phyloP scores from a whole-genome alignment of 64 coral and sea anemone species.

The Montipora foliosa region DNA sequence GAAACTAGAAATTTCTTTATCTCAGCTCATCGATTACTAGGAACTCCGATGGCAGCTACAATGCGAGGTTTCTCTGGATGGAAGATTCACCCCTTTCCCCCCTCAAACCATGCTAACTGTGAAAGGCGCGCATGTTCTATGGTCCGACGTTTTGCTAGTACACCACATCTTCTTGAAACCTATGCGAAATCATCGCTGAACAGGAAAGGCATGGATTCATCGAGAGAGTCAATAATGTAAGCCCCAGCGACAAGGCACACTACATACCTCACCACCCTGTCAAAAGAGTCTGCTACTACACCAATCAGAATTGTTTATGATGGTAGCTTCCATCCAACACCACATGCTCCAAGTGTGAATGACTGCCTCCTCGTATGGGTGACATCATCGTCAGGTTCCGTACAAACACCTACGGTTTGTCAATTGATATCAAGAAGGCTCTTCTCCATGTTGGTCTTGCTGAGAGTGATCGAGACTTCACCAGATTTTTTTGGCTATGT shows the following conservation, averaged over 20 bases:
- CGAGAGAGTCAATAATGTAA: slow-evolving; percentile 42
- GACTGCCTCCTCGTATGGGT: slow-evolving; percentile 38
- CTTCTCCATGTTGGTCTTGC: slow-evolving; percentile 49
- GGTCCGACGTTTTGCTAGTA: slow-evolving; percentile 42
- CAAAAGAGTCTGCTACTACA: slow-evolving; percentile 56
- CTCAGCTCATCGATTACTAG: slow-evolving; percentile 30
- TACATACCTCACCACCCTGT: slow-evolving; percentile 70
- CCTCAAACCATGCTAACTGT: slow-evolving; percentile 37
- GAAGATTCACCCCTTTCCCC: slow-evolving; percentile 3
- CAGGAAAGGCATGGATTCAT: slow-evolving; percentile 63
- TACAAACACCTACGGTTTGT: slow-evolving; percentile 25
- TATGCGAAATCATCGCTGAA: slow-evolving; percentile 63
- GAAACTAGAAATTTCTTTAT: neutral
- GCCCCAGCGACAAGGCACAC: slow-evolving; percentile 10
- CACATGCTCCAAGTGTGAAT: slow-evolving; percentile 47
- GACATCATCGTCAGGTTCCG: slow-evolving; percentile 25
- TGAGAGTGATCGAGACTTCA: slow-evolving; percentile 33
- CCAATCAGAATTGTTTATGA: slow-evolving; percentile 54
- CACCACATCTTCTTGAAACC: slow-evolving; percentile 22
- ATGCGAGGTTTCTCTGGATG: slow-evolving; percentile 67
- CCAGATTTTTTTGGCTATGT: slow-evolving; percentile 50
- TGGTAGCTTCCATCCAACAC: slow-evolving; percentile 18
- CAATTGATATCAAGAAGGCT: slow-evolving; percentile 23
- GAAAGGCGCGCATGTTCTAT: slow-evolving; percentile 29
- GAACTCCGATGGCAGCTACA: slow-evolving; percentile 54